These are phyloP conservation scores for Drosophila formosana DNA, from an alignment of 2,888 invertebrate genomes.

Conservation along the genomic window DNA sequence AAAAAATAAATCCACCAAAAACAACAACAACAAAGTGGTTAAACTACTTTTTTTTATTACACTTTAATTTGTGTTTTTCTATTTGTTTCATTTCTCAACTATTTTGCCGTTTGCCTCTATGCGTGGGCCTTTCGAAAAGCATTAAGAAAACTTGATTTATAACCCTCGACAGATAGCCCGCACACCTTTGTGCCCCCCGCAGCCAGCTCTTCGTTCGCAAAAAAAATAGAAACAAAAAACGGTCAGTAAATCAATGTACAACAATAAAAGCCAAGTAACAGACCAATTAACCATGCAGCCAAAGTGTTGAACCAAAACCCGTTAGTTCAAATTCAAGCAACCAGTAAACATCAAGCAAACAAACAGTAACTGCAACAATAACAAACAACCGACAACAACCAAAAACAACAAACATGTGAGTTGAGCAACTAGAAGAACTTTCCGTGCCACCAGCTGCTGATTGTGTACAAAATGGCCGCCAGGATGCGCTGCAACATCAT, in stretches of 20 bases:
- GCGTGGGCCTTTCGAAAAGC: conserved; percentile 74
- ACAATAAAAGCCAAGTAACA: conserved; percentile 37
- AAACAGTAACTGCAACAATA: conserved; percentile 19
- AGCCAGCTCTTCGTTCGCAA: conserved; percentile 14
- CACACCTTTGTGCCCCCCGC: conserved; percentile 12
- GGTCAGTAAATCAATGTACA: conserved; percentile 58
- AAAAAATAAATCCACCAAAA: conserved; percentile 17
- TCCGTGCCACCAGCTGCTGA: conserved; percentile 54
- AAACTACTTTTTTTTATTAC: conserved; percentile 72
- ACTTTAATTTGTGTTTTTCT: conserved; percentile 74
- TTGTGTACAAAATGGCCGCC: conserved; percentile 72
- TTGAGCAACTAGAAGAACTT: conserved; percentile 35
- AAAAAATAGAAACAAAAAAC: conserved; percentile 23
- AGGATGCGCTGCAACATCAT: conserved; percentile 66
- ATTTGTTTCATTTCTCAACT: conserved; percentile 68
- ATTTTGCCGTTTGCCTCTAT: conserved; percentile 52
- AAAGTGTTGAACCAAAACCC: conserved; percentile 52
- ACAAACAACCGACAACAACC: conserved; percentile 5
- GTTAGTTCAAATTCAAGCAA: conserved; percentile 37
- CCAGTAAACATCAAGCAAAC: conserved; percentile 21
- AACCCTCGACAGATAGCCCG: conserved; percentile 38
- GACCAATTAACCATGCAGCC: conserved; percentile 51
- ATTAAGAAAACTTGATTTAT: conserved; percentile 73
- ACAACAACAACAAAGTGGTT: conserved; percentile 57
- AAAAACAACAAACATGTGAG: conserved; percentile 56